Evolutionary conservation across 2,113 vertebrate species (phyloP).

Genomic region (Osmerus mordax): DNA sequence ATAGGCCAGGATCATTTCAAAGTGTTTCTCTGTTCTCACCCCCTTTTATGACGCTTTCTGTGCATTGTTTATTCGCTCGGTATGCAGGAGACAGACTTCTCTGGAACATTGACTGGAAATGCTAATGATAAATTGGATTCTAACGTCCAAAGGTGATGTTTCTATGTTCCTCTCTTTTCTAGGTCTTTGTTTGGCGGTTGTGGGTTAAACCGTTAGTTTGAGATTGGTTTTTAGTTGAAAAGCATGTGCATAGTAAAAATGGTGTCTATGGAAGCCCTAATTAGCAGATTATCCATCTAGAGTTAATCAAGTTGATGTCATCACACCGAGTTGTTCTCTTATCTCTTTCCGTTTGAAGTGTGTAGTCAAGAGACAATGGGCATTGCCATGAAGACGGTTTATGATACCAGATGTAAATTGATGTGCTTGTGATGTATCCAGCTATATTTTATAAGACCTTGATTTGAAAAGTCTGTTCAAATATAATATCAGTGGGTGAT

Average conservation of each 20-base stretch:
- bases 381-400: too few species aligned
- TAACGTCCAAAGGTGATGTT: slow-evolving; percentile 16
- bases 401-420: too few species aligned
- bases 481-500: too few species aligned
- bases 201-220: slow-evolving; percentile 9
- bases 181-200: slow-evolving; percentile 14
- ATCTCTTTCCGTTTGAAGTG: slow-evolving; percentile 33
- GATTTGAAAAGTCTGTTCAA: too few species aligned
- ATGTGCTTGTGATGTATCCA: too few species aligned
- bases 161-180: slow-evolving; percentile 1
- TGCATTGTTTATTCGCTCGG: slow-evolving; percentile 39
- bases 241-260: slow-evolving; percentile 6
- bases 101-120: slow-evolving; percentile 35
- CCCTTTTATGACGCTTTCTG: slow-evolving; percentile 8
- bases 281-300: slow-evolving; percentile 21
- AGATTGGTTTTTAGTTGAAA: slow-evolving; percentile 13
- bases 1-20: slow-evolving; percentile 55
- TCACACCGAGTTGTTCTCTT: neutral
- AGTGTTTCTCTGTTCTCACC: slow-evolving; percentile 34
- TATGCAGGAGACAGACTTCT: slow-evolving; percentile 19
- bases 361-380: neutral
- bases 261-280: slow-evolving; percentile 6
- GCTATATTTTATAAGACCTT: too few species aligned
- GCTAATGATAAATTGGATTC: slow-evolving; percentile 19
- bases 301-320: slow-evolving; percentile 25